Base-by-base conservation (phyloP, 2,888 invertebrate genomes). In the Xanthorhoe spadicearia region DNA sequence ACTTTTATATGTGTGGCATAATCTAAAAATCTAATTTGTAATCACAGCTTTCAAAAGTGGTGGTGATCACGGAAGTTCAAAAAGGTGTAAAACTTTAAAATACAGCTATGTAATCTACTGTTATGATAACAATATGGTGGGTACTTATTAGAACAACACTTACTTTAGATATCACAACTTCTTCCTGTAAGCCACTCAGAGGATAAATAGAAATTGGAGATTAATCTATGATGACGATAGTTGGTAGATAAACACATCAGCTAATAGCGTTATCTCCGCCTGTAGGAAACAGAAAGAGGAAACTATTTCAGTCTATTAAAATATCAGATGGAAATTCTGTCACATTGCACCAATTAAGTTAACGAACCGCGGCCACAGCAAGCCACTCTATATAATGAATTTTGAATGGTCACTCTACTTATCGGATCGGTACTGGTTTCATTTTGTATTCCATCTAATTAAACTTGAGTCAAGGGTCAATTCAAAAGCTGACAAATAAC, bases 331-430 rank as follows among this genome's bases (percentile, higher is more conserved):
- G 49, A 66, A 62, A 51, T 60, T 19, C 7, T 48, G 49, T 62
- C 55, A 38, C 64, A 23, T 46, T 61, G 55, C 59, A 57, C 60
- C 66, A 63, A 68, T 64, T 66, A 64, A 62, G 49, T 43, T 64
- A 68, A 65, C 60, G 50, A 64, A 64, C 62, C 48, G 32, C 23
- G 48, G 61, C 59, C 67, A 57, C 54, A 54, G 60, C 52, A 64
- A 49, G 54, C 52, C 68, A 68, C 68, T 72, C 64, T 55, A 23
- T 49, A 58, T 66, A 68, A 70, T 68, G 61, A 68, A 68, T 61
- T 65, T 62, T 63, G 66, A 55, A 56, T 52, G 64, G 32, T 64
- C 52, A 48, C 51, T 61, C 53, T 61, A 53, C 54, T 49, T 17
- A n/a, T n/a, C n/a, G n/a, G 53, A 18, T n/a, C n/a, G n/a, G 59